Base-by-base conservation (phyloP, 2,888 invertebrate species). In the Sipha maydis region DNA sequence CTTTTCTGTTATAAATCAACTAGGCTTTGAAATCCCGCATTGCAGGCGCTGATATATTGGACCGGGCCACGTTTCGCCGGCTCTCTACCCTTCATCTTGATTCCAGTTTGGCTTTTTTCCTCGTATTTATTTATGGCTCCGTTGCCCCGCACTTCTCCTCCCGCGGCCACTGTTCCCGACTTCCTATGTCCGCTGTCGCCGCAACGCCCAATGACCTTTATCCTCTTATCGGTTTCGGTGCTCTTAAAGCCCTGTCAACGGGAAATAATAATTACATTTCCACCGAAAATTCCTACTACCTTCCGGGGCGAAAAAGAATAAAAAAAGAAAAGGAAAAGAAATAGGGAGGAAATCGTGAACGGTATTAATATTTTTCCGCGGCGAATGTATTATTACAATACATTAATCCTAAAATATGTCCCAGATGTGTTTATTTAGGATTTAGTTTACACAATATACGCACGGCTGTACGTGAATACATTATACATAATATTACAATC, bases 1-100 rank as follows among this genome's bases (percentile, higher is more conserved):
- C 86, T 88, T 88, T 88, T 75, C 75, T 28, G 86, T 31, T 75
- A 88, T 88, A 88, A 88, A 88, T 88, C 86, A 88, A 88, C 86
- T 80, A 80, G 86, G 86, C 86, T 88, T 88, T 88, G 86, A 88
- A 88, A 88, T 88, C 86, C 86, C 86, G 86, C 86, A 88, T 88
- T 88, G 86, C 86, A 80, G 86, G 86, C 86, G 86, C 86, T 88
- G 86, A 88, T 88, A 88, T 88, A 88, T 88, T 88, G 86, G 86
- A 82, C 86, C 86, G 86, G 86, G 86, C 86, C 86, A 88, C 86
- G 86, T 88, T 88, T 88, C 80, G 80, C 86, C 86, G 73, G 86
- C 80, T 82, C 75, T 80, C 80, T 88, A 61, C 86, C 86, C 86
- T 88, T 88, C 86, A 88, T 88, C 86, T 88, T 88, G 86, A 88